Evolutionary conservation across 2,797 vertebrate genomes (phyloP).

Genomic region (Rhinella marina): DNA sequence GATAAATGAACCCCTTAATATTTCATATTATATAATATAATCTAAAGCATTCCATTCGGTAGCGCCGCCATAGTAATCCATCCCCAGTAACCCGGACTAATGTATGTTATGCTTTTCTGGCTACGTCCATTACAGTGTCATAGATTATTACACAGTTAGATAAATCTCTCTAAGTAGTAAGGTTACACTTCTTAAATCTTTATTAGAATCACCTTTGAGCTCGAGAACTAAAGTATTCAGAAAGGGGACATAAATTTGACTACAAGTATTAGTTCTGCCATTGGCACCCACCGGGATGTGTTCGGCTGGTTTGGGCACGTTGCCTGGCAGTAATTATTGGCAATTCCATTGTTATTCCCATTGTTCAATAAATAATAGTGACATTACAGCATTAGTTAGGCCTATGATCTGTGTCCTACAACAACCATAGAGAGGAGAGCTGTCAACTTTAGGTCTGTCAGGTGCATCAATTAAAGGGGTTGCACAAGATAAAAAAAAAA

Average conservation of each 20-base stretch:
- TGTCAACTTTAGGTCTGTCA: neutral
- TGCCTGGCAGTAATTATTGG: slow-evolving; percentile 36
- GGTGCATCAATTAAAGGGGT: neutral
- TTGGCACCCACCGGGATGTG: slow-evolving; percentile 19
- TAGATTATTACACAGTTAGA: neutral
- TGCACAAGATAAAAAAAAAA: neutral
- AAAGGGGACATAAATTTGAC: slow-evolving; percentile 14
- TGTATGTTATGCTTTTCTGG: neutral
- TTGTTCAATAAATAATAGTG: slow-evolving; percentile 47
- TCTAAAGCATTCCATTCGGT: too few species aligned
- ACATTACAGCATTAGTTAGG: slow-evolving; percentile 5
- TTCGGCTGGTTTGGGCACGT: slow-evolving; percentile 17
- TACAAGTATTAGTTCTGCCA: neutral
- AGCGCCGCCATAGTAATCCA: neutral
- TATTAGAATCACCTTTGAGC: slow-evolving; percentile 40
- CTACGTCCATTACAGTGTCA: neutral
- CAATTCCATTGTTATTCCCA: slow-evolving; percentile 4
- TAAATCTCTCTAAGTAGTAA: slow-evolving; percentile 6
- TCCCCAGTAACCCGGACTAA: neutral
- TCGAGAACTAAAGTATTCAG: slow-evolving; percentile 26
- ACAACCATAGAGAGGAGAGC: neutral
- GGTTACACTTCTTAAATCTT: slow-evolving; percentile 35
- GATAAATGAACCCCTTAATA: too few species aligned
- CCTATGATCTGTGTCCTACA: neutral
- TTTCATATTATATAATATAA: too few species aligned